These are phyloP conservation scores for Trachurus trachurus DNA, from an alignment of 2,797 vertebrate genomes.

Conservation along the genomic window DNA sequence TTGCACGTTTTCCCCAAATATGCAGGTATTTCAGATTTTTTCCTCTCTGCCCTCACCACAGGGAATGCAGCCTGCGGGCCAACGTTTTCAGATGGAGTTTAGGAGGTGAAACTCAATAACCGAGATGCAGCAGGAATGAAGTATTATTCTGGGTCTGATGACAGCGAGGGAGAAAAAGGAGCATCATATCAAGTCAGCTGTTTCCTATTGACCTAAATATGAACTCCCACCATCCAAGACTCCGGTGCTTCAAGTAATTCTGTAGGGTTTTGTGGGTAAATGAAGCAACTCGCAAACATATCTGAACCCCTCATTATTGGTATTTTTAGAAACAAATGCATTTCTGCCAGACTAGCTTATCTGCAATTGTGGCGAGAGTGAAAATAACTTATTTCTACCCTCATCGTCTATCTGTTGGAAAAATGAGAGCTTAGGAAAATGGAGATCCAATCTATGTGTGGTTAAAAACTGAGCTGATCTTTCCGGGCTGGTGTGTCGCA, in stretches of 20 bases:
- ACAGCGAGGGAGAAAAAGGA: slow-evolving; percentile 32
- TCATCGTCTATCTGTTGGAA: slow-evolving; percentile 58
- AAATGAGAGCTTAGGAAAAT: slow-evolving; percentile 60
- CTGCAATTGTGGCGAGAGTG: slow-evolving; percentile 57
- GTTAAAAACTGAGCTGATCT: slow-evolving; percentile 56
- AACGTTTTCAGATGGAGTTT: slow-evolving; percentile 22
- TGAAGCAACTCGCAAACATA: slow-evolving; percentile 61
- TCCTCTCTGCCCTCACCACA: slow-evolving; percentile 31
- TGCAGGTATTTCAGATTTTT: slow-evolving; percentile 47
- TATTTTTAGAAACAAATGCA: slow-evolving; percentile 78
- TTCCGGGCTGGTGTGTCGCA: slow-evolving; percentile 25
- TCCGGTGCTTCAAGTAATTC: slow-evolving; percentile 49
- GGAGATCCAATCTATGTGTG: slow-evolving; percentile 55
- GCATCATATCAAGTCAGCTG: slow-evolving; percentile 63
- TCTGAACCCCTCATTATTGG: slow-evolving; percentile 73
- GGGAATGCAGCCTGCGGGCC: slow-evolving; percentile 20
- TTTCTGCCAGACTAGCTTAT: slow-evolving; percentile 61
- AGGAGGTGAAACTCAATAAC: slow-evolving; percentile 36
- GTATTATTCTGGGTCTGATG: slow-evolving; percentile 34
- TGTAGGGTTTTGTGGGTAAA: slow-evolving; percentile 55
- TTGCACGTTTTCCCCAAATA: slow-evolving; percentile 52
- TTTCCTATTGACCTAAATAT: slow-evolving; percentile 70
- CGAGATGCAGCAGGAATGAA: slow-evolving; percentile 20
- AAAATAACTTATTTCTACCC: slow-evolving; percentile 64
- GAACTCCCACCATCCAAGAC: slow-evolving; percentile 62